Conservation (phyloP, 2,113 vertebrate species). For the Proterorhinus semilunaris region DNA sequence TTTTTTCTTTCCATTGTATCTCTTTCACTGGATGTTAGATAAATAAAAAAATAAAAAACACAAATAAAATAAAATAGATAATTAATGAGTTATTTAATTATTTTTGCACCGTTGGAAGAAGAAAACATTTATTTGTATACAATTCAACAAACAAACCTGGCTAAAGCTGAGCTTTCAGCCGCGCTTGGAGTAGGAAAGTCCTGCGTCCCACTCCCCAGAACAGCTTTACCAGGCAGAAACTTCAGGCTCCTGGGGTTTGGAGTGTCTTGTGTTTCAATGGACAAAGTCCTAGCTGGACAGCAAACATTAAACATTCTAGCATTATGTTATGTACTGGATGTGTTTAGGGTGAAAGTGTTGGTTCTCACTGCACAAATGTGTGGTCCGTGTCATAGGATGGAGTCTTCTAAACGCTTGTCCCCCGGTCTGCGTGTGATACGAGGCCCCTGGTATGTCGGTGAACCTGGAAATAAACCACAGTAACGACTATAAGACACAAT, state of each 20-base stretch:
- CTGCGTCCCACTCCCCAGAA: constrained; percentile 74
- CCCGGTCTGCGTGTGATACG: constrained; percentile 36
- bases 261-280: constrained; percentile 80
- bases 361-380: constrained; percentile 51
- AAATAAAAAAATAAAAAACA: too few species aligned
- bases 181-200: constrained; percentile 74
- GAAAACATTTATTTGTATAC: not conserved
- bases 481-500: too few species aligned
- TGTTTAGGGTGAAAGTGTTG: not conserved
- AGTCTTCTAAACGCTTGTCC: constrained; percentile 21
- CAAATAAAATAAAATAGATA: too few species aligned
- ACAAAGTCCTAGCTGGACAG: constrained; percentile 67
- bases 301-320: not conserved
- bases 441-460: constrained; percentile 21
- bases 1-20: too few species aligned
- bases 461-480: constrained; percentile 39
- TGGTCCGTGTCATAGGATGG: constrained; percentile 19
- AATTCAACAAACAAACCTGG: constrained; percentile 60
- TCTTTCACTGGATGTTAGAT: too few species aligned
- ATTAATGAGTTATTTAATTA: too few species aligned
- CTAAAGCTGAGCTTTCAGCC: constrained; percentile 75
- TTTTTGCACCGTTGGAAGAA: not conserved
- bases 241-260: constrained; percentile 82
- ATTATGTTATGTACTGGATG: not conserved
- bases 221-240: constrained; percentile 78